Conservation (phyloP, 2,888 invertebrate genomes). For the Actias luna region DNA sequence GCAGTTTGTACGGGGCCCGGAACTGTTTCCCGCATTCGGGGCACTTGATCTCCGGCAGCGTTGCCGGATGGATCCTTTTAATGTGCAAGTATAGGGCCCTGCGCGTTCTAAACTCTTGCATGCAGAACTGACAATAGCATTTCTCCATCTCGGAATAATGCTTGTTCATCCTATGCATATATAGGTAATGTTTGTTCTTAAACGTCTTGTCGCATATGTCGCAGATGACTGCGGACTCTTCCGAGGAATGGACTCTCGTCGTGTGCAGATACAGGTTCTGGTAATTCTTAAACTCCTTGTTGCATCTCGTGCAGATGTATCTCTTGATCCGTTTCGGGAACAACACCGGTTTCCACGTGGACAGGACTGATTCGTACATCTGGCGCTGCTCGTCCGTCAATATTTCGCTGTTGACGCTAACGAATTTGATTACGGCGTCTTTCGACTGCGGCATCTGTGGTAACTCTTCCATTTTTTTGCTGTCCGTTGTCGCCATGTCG, state of each 20-base stretch:
- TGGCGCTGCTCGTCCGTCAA: conserved; percentile 66
- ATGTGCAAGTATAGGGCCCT: conserved; percentile 71
- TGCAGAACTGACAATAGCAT: conserved; percentile 69
- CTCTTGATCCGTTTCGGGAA: conserved; percentile 59
- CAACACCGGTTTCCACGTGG: conserved; percentile 69
- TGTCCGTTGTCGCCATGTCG: conserved; percentile 7
- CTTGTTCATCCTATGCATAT: conserved; percentile 77
- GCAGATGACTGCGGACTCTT: conserved; percentile 68
- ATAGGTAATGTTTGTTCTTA: conserved; percentile 74
- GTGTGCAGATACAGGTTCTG: conserved; percentile 71
- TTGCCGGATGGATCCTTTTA: conserved; percentile 63
- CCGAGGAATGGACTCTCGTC: conserved; percentile 68
- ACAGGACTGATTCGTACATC: conserved; percentile 72
- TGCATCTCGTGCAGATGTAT: conserved; percentile 69
- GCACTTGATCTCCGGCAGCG: conserved; percentile 69
- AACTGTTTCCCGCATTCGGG: conserved; percentile 68
- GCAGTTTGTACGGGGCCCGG: conserved; percentile 65
- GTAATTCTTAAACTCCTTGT: conserved; percentile 73
- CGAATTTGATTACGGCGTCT: conserved; percentile 56
- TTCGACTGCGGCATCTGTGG: conserved; percentile 15
- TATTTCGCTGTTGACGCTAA: conserved; percentile 60
- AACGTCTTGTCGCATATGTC: conserved; percentile 71
- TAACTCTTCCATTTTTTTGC: neutral
- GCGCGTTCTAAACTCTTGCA: conserved; percentile 68
- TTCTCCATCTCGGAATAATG: conserved; percentile 73